Evolutionary conservation across 1,140 invertebrate genomes (phyloP), one percentile per base, ranked within the genome.

Genomic region (Tetramorium alpestre): DNA sequence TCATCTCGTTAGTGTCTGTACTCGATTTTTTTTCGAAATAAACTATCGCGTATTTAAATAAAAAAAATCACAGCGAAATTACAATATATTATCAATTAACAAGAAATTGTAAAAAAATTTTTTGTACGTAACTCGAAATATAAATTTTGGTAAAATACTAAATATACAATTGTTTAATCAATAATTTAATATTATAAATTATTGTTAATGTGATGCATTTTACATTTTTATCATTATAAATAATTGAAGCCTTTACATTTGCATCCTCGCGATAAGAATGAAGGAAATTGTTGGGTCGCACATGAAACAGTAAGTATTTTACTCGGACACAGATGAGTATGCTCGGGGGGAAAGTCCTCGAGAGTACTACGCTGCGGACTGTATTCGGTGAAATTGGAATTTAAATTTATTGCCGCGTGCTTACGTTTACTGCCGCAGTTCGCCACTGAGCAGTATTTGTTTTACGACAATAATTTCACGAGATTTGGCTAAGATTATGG

Each of bases 371-470:
- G 44, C 77, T 51, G 38, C 65, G 56, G 38, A 86, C 77, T 87
- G 76, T 80, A 90, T 90, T 90, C 75, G 84, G 70, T 64, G 84
- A 90, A 90, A 90, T 90, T 90, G 88, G 88, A 90, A 90, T 75
- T 88, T 77, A 88, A 90, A 90, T 88, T 90, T 90, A 90, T 90
- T 70, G 84, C 77, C 13, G 87, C 22, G 16, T 86, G 87, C 78
- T 88, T 90, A 90, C 58, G 81, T 86, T 85, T 87, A 85, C 49
- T 51, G 72, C 60, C 49, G 77, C 47, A 86, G 41, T 47, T 78
- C 25, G 75, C 84, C 75, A 58, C 76, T 41, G 41, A 82, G 65
- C 54, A 62, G 54, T 75, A 75, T 87, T 87, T 89, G 86, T 87
- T 86, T 89, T 89, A 89, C 64, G 86, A 89, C 80, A 85, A 87